These are phyloP conservation scores for Vidua macroura DNA, from an alignment of 2,113 vertebrate species.

Conservation along the genomic window DNA sequence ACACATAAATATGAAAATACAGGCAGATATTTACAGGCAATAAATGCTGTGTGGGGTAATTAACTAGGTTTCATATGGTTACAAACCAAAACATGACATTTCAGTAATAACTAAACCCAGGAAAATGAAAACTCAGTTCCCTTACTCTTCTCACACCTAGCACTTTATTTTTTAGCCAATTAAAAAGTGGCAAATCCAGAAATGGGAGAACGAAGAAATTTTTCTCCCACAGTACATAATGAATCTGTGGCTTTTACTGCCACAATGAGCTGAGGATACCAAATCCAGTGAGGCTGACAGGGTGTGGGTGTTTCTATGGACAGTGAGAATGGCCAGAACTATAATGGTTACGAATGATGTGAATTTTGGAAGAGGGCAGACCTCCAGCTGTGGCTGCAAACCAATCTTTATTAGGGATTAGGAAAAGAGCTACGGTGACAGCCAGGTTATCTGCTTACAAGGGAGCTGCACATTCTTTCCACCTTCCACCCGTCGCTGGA, in stretches of 20 bases:
- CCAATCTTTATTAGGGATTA: neutral
- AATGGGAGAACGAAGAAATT: neutral
- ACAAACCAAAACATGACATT: neutral
- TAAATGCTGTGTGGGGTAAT: neutral
- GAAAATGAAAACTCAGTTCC: neutral
- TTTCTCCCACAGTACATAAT: neutral
- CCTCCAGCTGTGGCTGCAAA: neutral
- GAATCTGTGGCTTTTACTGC: neutral
- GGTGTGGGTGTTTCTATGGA: neutral
- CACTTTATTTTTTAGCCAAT: neutral
- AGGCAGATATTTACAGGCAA: constrained; percentile 25
- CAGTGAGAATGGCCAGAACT: neutral
- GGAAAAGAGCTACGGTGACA: neutral
- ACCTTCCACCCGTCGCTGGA: neutral
- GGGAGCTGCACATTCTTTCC: neutral
- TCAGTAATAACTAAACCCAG: neutral
- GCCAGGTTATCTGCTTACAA: constrained; percentile 16
- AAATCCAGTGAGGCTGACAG: fast-evolving
- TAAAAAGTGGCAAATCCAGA: neutral
- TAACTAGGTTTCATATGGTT: neutral
- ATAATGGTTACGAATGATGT: fast-evolving
- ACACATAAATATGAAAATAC: neutral
- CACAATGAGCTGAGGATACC: neutral
- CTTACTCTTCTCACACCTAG: neutral
- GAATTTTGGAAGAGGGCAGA: neutral